Percentiles rank a stretch among this genome's conserved stretches.
phyloP scores from a whole-genome alignment of 2,888 invertebrate genomes.

The Drosophila pegasa region DNA sequence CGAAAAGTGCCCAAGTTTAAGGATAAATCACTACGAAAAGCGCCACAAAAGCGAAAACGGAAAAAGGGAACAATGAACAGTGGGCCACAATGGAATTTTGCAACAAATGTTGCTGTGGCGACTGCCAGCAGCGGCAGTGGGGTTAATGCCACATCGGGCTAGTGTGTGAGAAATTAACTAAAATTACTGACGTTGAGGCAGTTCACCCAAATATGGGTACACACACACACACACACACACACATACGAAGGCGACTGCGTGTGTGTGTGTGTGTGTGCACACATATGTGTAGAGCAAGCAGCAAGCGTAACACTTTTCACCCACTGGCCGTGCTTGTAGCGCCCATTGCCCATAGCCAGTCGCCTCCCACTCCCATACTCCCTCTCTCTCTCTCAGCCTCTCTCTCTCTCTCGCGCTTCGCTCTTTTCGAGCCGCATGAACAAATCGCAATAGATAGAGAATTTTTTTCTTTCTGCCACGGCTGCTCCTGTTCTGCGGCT shows the following conservation, averaged over 20 bases:
- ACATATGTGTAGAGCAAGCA: slow-evolving; percentile 34
- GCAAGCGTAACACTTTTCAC: slow-evolving; percentile 61
- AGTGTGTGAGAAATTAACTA: slow-evolving; percentile 29
- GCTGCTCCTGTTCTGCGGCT: slow-evolving; percentile 51
- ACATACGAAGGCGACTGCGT: slow-evolving; percentile 10
- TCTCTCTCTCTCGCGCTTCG: slow-evolving; percentile 48
- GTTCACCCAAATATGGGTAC: neutral
- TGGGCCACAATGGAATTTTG: slow-evolving; percentile 4
- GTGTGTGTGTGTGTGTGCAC: neutral
- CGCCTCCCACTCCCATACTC: slow-evolving; percentile 17
- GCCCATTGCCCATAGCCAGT: slow-evolving; percentile 36
- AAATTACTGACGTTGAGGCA: slow-evolving; percentile 37
- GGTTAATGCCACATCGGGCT: slow-evolving; percentile 21
- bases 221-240: slow-evolving; percentile 7
- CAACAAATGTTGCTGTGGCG: slow-evolving; percentile 13
- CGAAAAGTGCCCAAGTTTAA: slow-evolving; percentile 74
- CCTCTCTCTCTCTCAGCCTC: slow-evolving; percentile 12
- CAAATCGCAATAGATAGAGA: slow-evolving; percentile 84
- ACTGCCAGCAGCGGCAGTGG: slow-evolving; percentile 4
- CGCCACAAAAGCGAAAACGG: slow-evolving; percentile 28
- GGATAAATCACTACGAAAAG: slow-evolving; percentile 69
- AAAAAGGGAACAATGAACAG: slow-evolving; percentile 26
- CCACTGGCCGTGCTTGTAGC: slow-evolving; percentile 41
- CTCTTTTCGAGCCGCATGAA: slow-evolving; percentile 78
- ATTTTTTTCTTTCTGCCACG: slow-evolving; percentile 72